Evolutionary conservation across 2,888 invertebrate species (phyloP).

Genomic region (Tanytarsus gracilentus): DNA sequence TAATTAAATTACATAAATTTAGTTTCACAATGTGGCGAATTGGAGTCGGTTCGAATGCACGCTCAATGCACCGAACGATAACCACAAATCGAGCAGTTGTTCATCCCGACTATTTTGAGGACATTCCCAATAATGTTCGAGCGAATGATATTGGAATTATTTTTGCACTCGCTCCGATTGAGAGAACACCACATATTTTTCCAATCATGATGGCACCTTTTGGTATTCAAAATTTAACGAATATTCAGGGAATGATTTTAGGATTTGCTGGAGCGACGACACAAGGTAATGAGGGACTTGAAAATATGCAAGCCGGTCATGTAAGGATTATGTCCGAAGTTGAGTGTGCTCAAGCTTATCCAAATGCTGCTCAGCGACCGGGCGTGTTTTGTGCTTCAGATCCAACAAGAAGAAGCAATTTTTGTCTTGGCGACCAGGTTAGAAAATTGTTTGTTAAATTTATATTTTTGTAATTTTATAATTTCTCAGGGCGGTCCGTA

Average conservation of each 20-base stretch:
- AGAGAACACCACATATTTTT: background rate
- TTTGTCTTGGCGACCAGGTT: constrained; percentile 23
- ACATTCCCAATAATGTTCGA: constrained; percentile 3
- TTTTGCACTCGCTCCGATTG: background rate
- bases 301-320: constrained; percentile 13
- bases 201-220: constrained; percentile 4
- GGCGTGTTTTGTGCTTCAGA: constrained; percentile 11
- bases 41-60: constrained; percentile 14
- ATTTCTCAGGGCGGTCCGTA: constrained; percentile 13
- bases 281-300: background rate
- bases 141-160: constrained; percentile 17
- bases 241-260: constrained; percentile 13
- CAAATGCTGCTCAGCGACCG: background rate
- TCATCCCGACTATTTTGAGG: constrained; percentile 21
- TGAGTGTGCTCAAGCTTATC: background rate
- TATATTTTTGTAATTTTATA: background rate
- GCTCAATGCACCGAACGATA: background rate
- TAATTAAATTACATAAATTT: background rate
- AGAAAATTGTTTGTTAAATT: constrained; percentile 1
- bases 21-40: constrained; percentile 12
- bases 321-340: background rate
- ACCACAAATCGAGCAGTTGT: background rate
- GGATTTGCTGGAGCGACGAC: background rate
- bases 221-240: background rate
- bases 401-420: background rate